phyloP scores from a whole-genome alignment of 1,140 invertebrate genomes.

The Ceratina japonica region DNA sequence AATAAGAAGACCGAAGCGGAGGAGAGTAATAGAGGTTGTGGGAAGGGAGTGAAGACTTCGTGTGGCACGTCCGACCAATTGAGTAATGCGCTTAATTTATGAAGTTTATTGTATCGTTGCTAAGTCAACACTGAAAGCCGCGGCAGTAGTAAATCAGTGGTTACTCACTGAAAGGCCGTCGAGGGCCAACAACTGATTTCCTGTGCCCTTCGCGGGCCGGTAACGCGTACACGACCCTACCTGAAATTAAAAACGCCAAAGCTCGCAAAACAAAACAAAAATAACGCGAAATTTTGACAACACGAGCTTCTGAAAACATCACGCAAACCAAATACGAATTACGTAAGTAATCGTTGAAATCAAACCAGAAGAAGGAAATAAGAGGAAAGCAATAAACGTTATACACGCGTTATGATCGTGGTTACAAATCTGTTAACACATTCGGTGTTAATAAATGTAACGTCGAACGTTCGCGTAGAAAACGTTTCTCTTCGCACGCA shows the following conservation, averaged over 20 bases:
- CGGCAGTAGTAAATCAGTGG: conserved; percentile 32
- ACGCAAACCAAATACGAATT: no score
- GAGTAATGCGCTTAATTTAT: conserved; percentile 39
- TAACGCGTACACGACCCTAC: conserved; percentile 16
- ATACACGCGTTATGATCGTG: background rate
- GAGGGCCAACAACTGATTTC: conserved; percentile 32
- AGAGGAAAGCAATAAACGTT: no score
- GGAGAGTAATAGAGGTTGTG: background rate
- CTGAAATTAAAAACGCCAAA: conserved; percentile 37
- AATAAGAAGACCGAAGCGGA: background rate
- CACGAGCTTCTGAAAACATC: no score
- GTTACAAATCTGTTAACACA: no score
- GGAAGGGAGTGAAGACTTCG: background rate
- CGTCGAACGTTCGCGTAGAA: background rate
- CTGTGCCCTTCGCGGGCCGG: conserved; percentile 32
- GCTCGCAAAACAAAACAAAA: conserved; percentile 8
- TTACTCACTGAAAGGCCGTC: conserved; percentile 35
- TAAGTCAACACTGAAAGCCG: conserved; percentile 31
- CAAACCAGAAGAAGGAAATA: no score
- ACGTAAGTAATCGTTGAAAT: no score
- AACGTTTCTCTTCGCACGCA: background rate
- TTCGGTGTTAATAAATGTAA: background rate
- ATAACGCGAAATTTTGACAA: no score
- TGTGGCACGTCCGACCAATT: conserved; percentile 16
- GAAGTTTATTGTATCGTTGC: conserved; percentile 37